Evolutionary conservation across 2,113 vertebrate genomes (phyloP).

Genomic region (Oxyura jamaicensis): DNA sequence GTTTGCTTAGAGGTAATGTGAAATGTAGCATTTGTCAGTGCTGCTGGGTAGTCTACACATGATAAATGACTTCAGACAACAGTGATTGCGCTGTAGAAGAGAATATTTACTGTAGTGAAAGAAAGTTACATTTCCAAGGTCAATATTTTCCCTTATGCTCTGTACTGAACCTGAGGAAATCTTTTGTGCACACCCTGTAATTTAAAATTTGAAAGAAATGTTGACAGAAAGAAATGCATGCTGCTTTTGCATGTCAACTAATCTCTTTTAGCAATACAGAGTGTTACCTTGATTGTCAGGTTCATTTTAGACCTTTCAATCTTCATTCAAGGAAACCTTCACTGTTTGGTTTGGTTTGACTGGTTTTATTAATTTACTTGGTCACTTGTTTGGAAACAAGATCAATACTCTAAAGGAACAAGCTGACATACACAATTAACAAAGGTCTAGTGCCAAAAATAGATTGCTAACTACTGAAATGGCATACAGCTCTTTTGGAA

Average conservation of each 20-base stretch:
- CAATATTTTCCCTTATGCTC: constrained; percentile 17
- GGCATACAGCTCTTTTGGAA: not conserved
- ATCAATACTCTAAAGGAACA: not conserved
- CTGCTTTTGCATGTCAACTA: not conserved
- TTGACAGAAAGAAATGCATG: not conserved
- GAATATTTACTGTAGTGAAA: not conserved
- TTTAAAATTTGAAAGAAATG: constrained; percentile 50
- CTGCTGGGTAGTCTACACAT: not conserved
- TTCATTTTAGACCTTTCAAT: not conserved
- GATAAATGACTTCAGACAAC: not conserved
- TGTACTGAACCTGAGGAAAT: constrained; percentile 14
- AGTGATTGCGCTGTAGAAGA: not conserved
- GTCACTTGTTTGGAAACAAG: not conserved
- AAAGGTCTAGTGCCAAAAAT: not conserved
- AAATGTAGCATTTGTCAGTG: not conserved
- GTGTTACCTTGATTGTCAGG: not conserved
- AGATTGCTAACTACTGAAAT: not conserved
- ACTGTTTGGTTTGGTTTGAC: not conserved
- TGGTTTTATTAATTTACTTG: not conserved
- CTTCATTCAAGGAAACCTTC: not conserved
- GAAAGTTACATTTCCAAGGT: not conserved
- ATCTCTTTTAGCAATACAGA: not conserved
- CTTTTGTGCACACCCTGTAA: not conserved
- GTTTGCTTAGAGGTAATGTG: not conserved
- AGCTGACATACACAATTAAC: fast-evolving